Base-by-base conservation (phyloP, 2,888 invertebrate genomes). In the Cheilosia scutellata region DNA sequence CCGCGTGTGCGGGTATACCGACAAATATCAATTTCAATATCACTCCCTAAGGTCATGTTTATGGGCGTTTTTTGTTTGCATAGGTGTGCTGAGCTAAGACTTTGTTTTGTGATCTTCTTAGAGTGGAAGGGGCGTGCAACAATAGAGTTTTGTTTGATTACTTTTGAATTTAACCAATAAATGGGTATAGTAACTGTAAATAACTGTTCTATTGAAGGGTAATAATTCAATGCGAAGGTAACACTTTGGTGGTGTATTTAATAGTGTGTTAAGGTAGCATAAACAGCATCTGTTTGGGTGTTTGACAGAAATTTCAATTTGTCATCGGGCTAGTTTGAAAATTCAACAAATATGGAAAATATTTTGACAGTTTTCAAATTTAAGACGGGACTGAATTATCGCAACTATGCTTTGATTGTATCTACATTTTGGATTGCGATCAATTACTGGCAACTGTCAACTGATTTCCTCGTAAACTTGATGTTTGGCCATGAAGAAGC, bases 1-100 rank as follows among this genome's bases (percentile, higher is more conserved):
- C 27, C 42, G 44, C 31, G 33, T 57, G 25, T 49, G n/a, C n/a
- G 65, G 49, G 37, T 49, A 20, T 20, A 5, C 47, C 31, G 25
- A 5, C n/a, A 31, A 40, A 42, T 79, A 86, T 86, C 76, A 62
- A 57, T 86, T 82, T 77, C 86, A 80, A 72, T 77, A 51, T 76
- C 76, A 80, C 80, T 80, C 76, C 84, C 80, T 49, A 44, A 20
- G 63, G 55, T 62, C 57, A 40, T 71, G 60, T 71, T 57, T 65
- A 75, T 57, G 66, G 75, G 65, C 53, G 42, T 68, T 72, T 57
- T 57, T 37, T 80, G 86, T 82, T 86, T 86, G 72, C 51, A 77
- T 77, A 82, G 82, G 77, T 72, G 86, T 82, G 76, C 13, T 55
- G 51, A 47, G 51, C n/a, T 60, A 37, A 47, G 58, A 77, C 51